Conservation (phyloP, 1,140 invertebrate species). For the Neodiprion virginianus region DNA sequence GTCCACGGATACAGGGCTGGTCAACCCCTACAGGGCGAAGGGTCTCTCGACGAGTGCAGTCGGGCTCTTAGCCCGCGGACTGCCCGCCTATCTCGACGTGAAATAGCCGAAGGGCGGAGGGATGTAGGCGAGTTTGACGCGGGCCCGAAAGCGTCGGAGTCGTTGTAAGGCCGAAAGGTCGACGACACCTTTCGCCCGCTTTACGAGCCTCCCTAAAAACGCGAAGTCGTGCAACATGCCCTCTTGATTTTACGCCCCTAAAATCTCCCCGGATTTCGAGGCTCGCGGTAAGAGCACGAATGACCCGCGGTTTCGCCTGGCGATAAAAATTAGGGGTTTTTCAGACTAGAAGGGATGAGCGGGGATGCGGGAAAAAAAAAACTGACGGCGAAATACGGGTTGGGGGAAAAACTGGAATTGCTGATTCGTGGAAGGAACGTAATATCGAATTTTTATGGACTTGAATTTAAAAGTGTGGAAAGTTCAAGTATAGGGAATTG, state of each 20-base stretch:
- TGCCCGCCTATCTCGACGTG: background rate
- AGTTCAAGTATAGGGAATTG: too few relatives aligned
- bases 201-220: background rate
- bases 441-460: too few relatives aligned
- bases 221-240: background rate
- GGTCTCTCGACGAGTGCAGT: background rate
- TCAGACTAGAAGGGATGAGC: too few relatives aligned
- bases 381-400: too few relatives aligned
- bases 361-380: too few relatives aligned
- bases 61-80: background rate
- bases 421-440: too few relatives aligned
- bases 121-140: background rate
- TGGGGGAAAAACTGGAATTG: too few relatives aligned
- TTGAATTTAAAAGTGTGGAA: too few relatives aligned
- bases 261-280: background rate
- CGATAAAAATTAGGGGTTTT: constrained; percentile 1
- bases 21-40: background rate
- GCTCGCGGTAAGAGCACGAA: background rate
- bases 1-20: background rate
- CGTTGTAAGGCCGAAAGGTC: background rate
- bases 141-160: background rate
- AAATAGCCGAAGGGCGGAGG: background rate
- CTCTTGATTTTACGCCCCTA: background rate
- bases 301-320: background rate
- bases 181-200: background rate